Conservation (phyloP, 2,888 invertebrate species). For the Lasioglossum vierecki region DNA sequence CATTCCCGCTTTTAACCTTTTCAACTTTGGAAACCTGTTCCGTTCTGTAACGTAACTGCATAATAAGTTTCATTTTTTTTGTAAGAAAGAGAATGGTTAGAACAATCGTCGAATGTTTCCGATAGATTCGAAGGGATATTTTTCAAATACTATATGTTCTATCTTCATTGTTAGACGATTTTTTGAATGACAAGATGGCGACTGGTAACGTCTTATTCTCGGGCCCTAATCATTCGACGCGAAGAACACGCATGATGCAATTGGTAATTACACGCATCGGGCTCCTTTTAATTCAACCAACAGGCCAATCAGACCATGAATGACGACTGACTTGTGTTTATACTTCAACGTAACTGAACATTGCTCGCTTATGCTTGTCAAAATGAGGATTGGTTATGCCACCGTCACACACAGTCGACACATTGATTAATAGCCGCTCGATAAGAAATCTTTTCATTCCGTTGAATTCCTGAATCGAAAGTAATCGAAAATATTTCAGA, state of each 20-base stretch:
- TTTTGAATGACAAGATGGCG: constrained; percentile 5
- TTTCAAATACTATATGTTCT: background rate
- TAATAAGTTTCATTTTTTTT: background rate
- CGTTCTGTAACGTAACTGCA: background rate
- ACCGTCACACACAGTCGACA: background rate
- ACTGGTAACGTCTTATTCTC: background rate
- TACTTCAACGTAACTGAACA: background rate
- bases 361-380: constrained; percentile 1
- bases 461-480: background rate
- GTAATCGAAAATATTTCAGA: background rate
- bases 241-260: background rate
- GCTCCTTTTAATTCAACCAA: constrained; percentile 8
- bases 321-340: constrained; percentile 3
- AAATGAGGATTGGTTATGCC: constrained; percentile 1
- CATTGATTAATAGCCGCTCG: background rate
- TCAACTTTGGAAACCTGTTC: constrained; percentile 13
- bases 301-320: constrained; percentile 17
- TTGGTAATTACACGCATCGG: constrained; percentile 6
- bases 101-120: too few relatives aligned
- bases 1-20: background rate
- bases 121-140: too few relatives aligned
- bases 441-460: background rate
- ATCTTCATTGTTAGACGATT: background rate
- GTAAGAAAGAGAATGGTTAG: background rate
- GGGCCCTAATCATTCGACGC: background rate